Conservation (phyloP, 2,113 vertebrate species). For the Gila orcuttii region DNA sequence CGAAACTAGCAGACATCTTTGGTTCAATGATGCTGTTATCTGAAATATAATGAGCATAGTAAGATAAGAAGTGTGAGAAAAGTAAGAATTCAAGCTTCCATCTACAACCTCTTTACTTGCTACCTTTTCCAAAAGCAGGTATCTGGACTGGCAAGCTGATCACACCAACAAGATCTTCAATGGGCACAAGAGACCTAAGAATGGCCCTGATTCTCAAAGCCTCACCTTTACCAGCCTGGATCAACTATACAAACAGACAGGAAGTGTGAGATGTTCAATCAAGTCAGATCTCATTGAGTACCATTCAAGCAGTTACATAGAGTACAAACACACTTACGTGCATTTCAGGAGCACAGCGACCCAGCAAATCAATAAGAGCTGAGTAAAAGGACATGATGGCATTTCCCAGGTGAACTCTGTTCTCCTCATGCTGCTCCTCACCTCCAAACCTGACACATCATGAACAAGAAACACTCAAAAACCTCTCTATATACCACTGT, state of each 20-base stretch:
- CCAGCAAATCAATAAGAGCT: constrained; percentile 90
- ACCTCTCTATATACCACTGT: background rate
- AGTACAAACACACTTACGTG: constrained; percentile 77
- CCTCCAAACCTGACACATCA: constrained; percentile 80
- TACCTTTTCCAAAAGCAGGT: constrained; percentile 90
- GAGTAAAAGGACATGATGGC: constrained; percentile 95
- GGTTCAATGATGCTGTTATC: constrained; percentile 89
- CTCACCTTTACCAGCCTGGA: constrained; percentile 92
- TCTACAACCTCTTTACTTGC: background rate
- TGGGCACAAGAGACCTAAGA: constrained; percentile 88
- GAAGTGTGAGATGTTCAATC: background rate
- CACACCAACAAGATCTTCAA: constrained; percentile 92
- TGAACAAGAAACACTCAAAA: background rate
- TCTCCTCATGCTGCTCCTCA: constrained; percentile 90
- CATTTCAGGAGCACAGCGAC: constrained; percentile 93
- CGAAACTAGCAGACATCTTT: constrained; percentile 95
- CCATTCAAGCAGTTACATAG: background rate
- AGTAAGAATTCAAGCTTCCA: background rate
- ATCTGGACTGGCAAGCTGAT: constrained; percentile 92
- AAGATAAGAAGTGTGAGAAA: background rate
- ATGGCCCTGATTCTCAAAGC: constrained; percentile 91
- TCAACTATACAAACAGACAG: constrained; percentile 74
- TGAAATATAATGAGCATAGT: constrained; percentile 47
- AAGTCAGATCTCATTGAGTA: background rate
- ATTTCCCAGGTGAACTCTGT: constrained; percentile 89